These are phyloP conservation scores for Poecile montanus DNA, from an alignment of 2,797 vertebrate genomes.

Conservation along the genomic window DNA sequence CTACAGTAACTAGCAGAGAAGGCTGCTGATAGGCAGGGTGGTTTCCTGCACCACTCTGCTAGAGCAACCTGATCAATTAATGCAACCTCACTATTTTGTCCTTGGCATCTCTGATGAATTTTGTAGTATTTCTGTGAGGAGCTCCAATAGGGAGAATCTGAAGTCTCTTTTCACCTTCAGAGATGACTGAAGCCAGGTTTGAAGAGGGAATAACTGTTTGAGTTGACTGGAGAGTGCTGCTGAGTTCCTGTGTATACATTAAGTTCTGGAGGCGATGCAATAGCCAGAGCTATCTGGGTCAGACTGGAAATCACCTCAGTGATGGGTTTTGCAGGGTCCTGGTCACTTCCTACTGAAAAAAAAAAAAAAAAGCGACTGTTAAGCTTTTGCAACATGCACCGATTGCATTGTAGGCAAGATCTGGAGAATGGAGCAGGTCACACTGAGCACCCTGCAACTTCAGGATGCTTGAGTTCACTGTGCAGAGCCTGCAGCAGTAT, in stretches of 20 bases:
- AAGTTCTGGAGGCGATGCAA: not conserved
- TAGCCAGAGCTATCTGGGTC: not conserved
- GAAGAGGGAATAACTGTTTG: not conserved
- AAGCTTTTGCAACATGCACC: not conserved
- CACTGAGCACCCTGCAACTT: not conserved
- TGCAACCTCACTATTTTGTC: not conserved
- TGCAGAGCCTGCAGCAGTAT: not conserved
- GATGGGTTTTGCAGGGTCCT: conserved; percentile 13
- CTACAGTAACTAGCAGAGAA: not conserved
- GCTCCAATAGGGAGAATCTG: not conserved
- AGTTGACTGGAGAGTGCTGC: not conserved
- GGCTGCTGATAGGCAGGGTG: not conserved
- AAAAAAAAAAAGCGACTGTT: not conserved
- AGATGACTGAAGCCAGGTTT: not conserved
- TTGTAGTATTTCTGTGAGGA: not conserved
- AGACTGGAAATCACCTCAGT: not conserved
- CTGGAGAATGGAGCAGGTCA: not conserved
- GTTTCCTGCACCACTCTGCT: not conserved
- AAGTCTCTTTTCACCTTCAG: not conserved
- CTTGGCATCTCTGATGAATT: not conserved
- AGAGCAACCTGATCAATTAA: not conserved
- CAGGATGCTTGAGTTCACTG: not conserved
- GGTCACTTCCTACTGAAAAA: not conserved
- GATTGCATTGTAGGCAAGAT: not conserved
- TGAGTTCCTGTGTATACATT: not conserved